A percentile compares a stretch with the other conserved stretches of the same genome.
Evolutionary conservation across 2,113 vertebrate species (phyloP).

Genomic region (Carassius gibelio): DNA sequence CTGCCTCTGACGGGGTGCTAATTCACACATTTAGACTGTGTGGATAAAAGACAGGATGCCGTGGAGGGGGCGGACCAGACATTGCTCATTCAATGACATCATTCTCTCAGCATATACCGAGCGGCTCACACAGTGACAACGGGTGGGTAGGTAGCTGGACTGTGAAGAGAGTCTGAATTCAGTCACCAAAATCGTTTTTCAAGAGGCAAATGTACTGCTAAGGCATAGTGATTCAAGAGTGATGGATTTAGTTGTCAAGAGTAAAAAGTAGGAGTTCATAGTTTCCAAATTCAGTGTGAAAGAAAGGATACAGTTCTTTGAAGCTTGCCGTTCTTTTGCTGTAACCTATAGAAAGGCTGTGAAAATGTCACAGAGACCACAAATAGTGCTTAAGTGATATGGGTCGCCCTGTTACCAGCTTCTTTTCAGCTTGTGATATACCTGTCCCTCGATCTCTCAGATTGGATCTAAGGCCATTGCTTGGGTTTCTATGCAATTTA

Average conservation of each 20-base stretch:
- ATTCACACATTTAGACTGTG: conserved; percentile 48
- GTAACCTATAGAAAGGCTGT: neutral
- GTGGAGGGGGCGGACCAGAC: neutral
- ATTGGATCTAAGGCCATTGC: neutral
- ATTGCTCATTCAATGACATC: conserved; percentile 31
- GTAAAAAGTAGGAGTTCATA: neutral
- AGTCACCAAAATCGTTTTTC: conserved; percentile 15
- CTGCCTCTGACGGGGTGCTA: conserved; percentile 32
- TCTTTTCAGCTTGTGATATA: neutral
- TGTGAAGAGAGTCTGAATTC: neutral
- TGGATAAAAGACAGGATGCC: conserved; percentile 38
- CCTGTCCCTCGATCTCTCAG: neutral
- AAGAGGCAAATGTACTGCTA: neutral
- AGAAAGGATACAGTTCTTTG: neutral
- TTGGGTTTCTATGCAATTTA: neutral
- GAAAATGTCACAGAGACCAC: neutral
- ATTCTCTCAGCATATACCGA: neutral
- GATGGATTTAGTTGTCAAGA: conserved; percentile 5
- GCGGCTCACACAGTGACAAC: conserved; percentile 5
- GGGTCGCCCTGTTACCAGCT: neutral
- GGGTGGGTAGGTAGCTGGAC: conserved; percentile 17
- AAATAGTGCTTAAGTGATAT: neutral
- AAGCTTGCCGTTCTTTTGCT: neutral
- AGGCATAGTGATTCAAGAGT: neutral
- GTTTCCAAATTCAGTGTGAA: neutral